phyloP scores from a whole-genome alignment of 2,888 invertebrate genomes.

The Thecocarcelia acutangulata region DNA sequence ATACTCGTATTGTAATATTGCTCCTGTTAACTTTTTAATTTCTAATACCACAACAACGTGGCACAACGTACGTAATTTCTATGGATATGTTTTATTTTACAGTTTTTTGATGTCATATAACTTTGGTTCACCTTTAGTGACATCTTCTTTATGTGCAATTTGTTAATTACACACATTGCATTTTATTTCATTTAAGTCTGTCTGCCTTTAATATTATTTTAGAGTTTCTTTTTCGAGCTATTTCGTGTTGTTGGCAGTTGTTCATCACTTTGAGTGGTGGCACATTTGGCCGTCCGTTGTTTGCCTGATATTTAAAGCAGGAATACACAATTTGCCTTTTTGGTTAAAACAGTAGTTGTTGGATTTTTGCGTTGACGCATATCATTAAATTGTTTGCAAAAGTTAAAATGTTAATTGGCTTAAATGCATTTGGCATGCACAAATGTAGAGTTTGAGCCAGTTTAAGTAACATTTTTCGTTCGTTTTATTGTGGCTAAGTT shows the following conservation, averaged over 20 bases:
- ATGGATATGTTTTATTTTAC: conserved; percentile 7
- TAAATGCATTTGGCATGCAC: conserved; percentile 39
- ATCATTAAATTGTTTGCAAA: conserved; percentile 66
- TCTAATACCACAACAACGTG: conserved; percentile 37
- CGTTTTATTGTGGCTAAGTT: conserved; percentile 38
- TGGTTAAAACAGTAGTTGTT: conserved; percentile 5
- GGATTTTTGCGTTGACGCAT: conserved; percentile 64
- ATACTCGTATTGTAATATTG: neutral
- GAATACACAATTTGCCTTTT: neutral
- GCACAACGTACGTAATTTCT: neutral
- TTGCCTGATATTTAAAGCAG: neutral
- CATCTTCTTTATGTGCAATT: conserved; percentile 58
- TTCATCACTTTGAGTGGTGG: conserved; percentile 32
- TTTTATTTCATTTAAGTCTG: conserved; percentile 39
- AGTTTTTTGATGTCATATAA: conserved; percentile 41
- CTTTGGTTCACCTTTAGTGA: conserved; percentile 42
- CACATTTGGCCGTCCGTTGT: neutral
- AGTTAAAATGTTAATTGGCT: conserved; percentile 68
- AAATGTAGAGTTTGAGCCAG: neutral
- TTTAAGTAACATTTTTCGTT: conserved; percentile 9
- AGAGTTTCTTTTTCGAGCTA: conserved; percentile 26
- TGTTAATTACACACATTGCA: conserved; percentile 66
- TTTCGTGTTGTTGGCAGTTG: conserved; percentile 56
- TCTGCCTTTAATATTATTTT: conserved; percentile 27
- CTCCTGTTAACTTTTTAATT: conserved; percentile 8